Evolutionary conservation across 2,113 vertebrate genomes (phyloP).

Genomic region (Strigops habroptila): DNA sequence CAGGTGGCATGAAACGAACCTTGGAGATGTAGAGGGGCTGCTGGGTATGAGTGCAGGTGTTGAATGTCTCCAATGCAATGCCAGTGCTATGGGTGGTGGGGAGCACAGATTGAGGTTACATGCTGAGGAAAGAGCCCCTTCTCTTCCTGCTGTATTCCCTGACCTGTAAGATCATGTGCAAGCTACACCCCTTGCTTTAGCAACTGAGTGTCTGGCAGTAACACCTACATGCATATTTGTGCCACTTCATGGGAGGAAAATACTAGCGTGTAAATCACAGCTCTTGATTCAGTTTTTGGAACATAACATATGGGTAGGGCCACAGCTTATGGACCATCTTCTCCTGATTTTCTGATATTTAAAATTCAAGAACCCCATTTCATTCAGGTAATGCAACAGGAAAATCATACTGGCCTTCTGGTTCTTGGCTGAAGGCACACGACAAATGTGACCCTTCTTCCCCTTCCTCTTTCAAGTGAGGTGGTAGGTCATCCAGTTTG

Average conservation of each 20-base stretch:
- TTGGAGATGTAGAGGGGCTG: not conserved
- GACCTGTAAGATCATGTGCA: not conserved
- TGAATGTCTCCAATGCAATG: not conserved
- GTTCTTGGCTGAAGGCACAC: not conserved
- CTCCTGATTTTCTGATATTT: not conserved
- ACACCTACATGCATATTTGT: not conserved
- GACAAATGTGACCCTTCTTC: not conserved
- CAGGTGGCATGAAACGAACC: not conserved
- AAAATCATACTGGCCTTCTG: not conserved
- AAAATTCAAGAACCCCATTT: not conserved
- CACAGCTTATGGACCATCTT: not conserved
- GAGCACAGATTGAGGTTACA: not conserved
- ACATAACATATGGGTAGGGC: not conserved
- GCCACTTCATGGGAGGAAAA: not conserved
- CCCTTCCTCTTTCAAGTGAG: not conserved
- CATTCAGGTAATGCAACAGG: not conserved
- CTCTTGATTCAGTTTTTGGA: not conserved
- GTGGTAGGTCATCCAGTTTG: slow-evolving; percentile 19
- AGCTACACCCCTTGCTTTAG: not conserved
- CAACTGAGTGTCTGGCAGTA: not conserved
- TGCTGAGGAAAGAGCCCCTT: not conserved
- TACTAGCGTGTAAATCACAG: not conserved
- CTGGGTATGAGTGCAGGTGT: not conserved
- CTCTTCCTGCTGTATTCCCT: not conserved
- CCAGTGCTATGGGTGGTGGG: fast-evolving